Evolutionary conservation across 2,888 invertebrate genomes (phyloP).

Genomic region (Iselma pallidipennis): DNA sequence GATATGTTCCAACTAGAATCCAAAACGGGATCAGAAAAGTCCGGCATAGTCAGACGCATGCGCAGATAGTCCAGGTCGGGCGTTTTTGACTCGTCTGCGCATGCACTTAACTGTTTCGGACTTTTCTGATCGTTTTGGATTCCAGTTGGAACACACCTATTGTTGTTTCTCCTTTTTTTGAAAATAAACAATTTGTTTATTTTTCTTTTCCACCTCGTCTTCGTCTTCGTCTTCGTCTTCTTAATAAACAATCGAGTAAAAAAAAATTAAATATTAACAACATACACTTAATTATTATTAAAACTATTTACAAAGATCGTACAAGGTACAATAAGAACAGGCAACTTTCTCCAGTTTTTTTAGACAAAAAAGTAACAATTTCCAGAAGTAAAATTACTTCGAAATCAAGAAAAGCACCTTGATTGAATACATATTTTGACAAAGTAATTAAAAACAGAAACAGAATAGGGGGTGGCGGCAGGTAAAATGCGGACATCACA

Average conservation of each 20-base stretch:
- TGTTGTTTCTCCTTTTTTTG: not conserved
- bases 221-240: too few relatives aligned
- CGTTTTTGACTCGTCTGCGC: too few relatives aligned
- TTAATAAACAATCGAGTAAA: slow-evolving; percentile 42
- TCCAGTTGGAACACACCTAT: too few relatives aligned
- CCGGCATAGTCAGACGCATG: too few relatives aligned
- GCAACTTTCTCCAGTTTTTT: slow-evolving; percentile 41
- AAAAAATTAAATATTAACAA: slow-evolving; percentile 39
- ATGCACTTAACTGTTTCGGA: too few relatives aligned
- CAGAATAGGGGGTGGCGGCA: slow-evolving; percentile 9
- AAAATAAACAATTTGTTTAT: slow-evolving; percentile 31
- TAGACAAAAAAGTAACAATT: slow-evolving; percentile 37
- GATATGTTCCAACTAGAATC: not conserved
- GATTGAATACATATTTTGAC: slow-evolving; percentile 4
- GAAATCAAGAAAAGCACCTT: slow-evolving; percentile 33
- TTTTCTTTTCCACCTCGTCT: slow-evolving; percentile 23
- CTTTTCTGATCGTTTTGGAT: too few relatives aligned
- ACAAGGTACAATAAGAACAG: slow-evolving; percentile 40
- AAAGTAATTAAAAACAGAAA: slow-evolving; percentile 15
- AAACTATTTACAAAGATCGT: slow-evolving; percentile 35
- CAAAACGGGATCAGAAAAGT: too few relatives aligned
- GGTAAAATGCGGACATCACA: slow-evolving; percentile 20
- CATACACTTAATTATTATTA: slow-evolving; percentile 31
- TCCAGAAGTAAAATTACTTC: slow-evolving; percentile 19
- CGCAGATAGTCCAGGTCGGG: too few relatives aligned